These are phyloP conservation scores for Dipodomys ordii DNA, from an alignment of 2,113 vertebrate species.

Conservation along the genomic window DNA sequence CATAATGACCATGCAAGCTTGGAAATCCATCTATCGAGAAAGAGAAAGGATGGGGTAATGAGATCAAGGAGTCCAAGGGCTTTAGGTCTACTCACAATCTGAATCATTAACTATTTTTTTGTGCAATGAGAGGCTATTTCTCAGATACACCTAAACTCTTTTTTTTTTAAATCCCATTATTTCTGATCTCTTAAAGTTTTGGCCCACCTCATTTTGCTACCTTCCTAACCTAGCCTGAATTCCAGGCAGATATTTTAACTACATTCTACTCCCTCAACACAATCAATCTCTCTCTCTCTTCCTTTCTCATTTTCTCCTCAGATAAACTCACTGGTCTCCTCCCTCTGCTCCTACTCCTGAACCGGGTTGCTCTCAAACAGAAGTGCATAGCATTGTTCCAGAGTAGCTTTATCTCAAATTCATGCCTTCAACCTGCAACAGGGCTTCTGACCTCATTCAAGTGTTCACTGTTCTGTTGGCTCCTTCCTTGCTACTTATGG, in stretches of 20 bases:
- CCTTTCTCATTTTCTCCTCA: neutral
- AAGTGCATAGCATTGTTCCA: neutral
- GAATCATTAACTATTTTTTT: neutral
- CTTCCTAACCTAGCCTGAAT: slow-evolving; percentile 24
- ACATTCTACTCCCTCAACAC: neutral
- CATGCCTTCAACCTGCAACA: neutral
- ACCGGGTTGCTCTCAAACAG: neutral
- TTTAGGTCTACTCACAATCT: neutral
- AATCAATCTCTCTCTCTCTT: neutral
- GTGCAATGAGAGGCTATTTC: neutral
- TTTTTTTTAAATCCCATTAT: slow-evolving; percentile 17
- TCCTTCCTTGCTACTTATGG: neutral
- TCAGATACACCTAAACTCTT: neutral
- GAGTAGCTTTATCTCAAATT: neutral
- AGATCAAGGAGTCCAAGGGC: neutral
- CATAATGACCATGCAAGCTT: neutral
- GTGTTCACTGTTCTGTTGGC: neutral
- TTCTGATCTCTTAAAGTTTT: slow-evolving; percentile 7
- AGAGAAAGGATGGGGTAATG: fast-evolving
- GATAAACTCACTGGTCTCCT: neutral
- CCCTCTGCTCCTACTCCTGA: neutral
- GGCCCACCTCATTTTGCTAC: neutral
- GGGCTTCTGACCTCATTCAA: neutral
- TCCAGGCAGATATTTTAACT: neutral
- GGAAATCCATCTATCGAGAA: neutral